Percentiles rank a stretch among this genome's conserved stretches.
Conservation (phyloP, 2,113 vertebrate species). For the Maccullochella peelii region DNA sequence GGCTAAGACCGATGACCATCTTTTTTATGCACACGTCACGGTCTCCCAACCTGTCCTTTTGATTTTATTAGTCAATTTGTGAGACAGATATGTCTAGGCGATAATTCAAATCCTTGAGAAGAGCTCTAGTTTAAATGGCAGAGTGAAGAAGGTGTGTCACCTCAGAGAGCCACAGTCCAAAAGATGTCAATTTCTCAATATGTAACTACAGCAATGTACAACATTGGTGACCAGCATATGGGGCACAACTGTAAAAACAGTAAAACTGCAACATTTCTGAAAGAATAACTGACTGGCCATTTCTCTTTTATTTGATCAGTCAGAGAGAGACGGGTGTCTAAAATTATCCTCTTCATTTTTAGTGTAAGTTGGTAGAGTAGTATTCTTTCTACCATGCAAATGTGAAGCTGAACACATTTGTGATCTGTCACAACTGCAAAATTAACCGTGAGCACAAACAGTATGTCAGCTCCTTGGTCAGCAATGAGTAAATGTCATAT, state of each 20-base stretch:
- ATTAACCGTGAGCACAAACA: slow-evolving; percentile 9
- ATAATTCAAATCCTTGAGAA: too few relatives aligned
- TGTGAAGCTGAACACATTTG: background rate
- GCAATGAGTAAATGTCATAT: slow-evolving; percentile 36
- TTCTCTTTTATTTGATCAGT: background rate
- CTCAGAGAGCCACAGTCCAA: background rate
- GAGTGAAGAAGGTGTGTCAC: background rate
- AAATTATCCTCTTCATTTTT: background rate
- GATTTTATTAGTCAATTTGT: slow-evolving; percentile 42
- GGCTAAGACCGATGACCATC: slow-evolving; percentile 31
- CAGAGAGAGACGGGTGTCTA: background rate
- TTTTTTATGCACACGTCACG: slow-evolving; percentile 36
- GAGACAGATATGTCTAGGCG: slow-evolving; percentile 6
- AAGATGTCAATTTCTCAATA: background rate
- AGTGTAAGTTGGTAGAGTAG: background rate
- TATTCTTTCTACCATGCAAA: background rate
- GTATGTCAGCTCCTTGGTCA: slow-evolving; percentile 2
- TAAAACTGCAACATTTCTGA: background rate
- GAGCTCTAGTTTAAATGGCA: too few relatives aligned
- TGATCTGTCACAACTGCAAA: slow-evolving; percentile 20
- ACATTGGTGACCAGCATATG: background rate
- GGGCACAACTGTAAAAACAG: background rate
- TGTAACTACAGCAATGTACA: background rate
- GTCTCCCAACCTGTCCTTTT: slow-evolving; percentile 15
- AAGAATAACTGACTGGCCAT: background rate